These are phyloP conservation scores for Eulimnadia texana DNA, from an alignment of 1,140 invertebrate genomes.

Conservation along the genomic window DNA sequence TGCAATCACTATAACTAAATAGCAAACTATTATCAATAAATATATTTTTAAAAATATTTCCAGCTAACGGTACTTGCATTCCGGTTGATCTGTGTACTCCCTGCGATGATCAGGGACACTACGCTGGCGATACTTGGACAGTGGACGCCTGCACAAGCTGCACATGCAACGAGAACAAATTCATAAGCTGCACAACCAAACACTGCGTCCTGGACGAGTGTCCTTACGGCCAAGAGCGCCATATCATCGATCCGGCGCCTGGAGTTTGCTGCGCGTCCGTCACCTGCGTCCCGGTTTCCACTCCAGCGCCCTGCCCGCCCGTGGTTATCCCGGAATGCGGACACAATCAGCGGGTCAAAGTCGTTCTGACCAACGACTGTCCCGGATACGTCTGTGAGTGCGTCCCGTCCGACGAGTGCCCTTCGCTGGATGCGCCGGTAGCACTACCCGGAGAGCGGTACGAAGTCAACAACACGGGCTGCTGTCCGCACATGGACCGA, in stretches of 20 bases:
- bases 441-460: constrained; percentile 41
- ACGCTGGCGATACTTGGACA: constrained; percentile 19
- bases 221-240: not conserved
- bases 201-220: not conserved
- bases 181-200: constrained; percentile 14
- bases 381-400: constrained; percentile 36
- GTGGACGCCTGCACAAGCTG: constrained; percentile 59
- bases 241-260: not conserved
- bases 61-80: constrained; percentile 41
- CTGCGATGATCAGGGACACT: constrained; percentile 49
- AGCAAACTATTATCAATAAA: constrained; percentile 22
- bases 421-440: constrained; percentile 13
- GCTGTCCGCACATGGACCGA: constrained; percentile 44
- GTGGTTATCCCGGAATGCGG: constrained; percentile 46
- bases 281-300: constrained; percentile 15
- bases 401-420: constrained; percentile 48
- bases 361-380: constrained; percentile 26
- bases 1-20: not conserved
- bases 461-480: constrained; percentile 42
- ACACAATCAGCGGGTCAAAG: constrained; percentile 47
- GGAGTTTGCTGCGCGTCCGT: not conserved
- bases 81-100: constrained; percentile 40
- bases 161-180: constrained; percentile 36
- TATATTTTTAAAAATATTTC: too few relatives aligned
- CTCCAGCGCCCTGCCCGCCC: constrained; percentile 24